A percentile compares a stretch with the other conserved stretches of the same genome.
These are phyloP conservation scores for Presbytis comata DNA, from an alignment of 2,797 vertebrate species.

Conservation along the genomic window DNA sequence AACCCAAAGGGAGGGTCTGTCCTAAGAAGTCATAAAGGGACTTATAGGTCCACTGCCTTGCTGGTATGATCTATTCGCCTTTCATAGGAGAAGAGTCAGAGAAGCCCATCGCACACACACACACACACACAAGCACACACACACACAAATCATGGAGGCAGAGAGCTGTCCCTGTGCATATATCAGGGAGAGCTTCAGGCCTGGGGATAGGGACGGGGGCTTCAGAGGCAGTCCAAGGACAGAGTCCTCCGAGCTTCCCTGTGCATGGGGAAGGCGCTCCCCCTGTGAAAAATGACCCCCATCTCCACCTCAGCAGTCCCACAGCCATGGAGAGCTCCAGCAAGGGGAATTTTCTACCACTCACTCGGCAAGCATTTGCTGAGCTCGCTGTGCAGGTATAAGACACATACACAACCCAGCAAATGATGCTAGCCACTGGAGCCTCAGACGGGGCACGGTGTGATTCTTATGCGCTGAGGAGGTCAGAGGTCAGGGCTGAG, in stretches of 20 bases:
- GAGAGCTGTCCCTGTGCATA: neutral
- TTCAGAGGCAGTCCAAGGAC: neutral
- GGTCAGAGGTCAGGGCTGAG: neutral
- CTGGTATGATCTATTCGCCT: neutral
- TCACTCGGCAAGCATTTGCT: neutral
- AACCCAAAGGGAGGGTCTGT: neutral
- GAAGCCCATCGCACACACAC: neutral
- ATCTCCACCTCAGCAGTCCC: neutral
- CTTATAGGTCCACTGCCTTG: neutral
- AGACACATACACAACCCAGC: neutral
- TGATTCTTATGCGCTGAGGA: neutral
- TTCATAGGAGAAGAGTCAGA: neutral
- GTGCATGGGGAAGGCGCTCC: neutral
- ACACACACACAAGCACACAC: neutral
- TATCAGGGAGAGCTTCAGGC: neutral
- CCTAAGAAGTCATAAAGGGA: neutral
- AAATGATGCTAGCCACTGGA: neutral
- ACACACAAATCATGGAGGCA: neutral
- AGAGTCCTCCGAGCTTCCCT: neutral
- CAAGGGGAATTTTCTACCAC: neutral
- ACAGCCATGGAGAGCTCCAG: neutral
- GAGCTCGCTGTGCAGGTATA: neutral
- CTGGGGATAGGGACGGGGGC: rapidly evolving
- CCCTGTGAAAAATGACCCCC: neutral
- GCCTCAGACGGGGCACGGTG: rapidly evolving